Percentiles rank a stretch among this genome's conserved stretches.
phyloP scores from a whole-genome alignment of 2,113 vertebrate species.

The Callipepla squamata region DNA sequence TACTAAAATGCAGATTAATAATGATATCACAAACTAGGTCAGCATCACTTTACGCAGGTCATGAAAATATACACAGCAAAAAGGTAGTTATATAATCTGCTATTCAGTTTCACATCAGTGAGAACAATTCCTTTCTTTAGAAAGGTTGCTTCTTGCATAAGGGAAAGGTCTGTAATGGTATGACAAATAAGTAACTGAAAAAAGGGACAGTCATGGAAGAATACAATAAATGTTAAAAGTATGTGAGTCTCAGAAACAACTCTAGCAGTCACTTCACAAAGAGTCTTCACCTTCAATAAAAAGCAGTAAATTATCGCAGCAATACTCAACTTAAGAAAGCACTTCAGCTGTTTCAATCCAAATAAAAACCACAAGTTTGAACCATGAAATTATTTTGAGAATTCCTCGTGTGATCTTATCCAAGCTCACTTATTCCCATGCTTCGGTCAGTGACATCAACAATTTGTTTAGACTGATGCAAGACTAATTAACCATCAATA shows the following conservation, averaged over 20 bases:
- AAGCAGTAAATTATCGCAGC: neutral
- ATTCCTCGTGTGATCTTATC: neutral
- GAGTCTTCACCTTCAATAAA: neutral
- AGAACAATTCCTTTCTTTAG: neutral
- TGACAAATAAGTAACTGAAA: neutral
- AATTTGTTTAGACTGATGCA: constrained; percentile 6
- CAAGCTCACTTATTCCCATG: neutral
- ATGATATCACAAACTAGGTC: neutral
- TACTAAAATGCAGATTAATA: neutral
- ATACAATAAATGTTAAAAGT: neutral
- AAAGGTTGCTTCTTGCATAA: neutral
- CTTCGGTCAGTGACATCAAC: neutral
- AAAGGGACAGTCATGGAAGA: neutral
- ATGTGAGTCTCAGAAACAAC: neutral
- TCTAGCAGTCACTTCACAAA: neutral
- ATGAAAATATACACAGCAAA: neutral
- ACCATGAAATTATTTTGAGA: neutral
- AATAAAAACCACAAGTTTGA: neutral
- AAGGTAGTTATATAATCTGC: neutral
- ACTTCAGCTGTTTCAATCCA: neutral
- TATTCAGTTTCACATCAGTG: neutral
- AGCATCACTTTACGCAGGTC: neutral
- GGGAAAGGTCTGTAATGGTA: neutral
- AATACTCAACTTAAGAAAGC: neutral
- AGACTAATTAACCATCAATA: neutral